Evolutionary conservation across 30 jellyfish, hydroid and myxozoan species (phyloP).

Genomic region (Chrysaora quinquecirrha): DNA sequence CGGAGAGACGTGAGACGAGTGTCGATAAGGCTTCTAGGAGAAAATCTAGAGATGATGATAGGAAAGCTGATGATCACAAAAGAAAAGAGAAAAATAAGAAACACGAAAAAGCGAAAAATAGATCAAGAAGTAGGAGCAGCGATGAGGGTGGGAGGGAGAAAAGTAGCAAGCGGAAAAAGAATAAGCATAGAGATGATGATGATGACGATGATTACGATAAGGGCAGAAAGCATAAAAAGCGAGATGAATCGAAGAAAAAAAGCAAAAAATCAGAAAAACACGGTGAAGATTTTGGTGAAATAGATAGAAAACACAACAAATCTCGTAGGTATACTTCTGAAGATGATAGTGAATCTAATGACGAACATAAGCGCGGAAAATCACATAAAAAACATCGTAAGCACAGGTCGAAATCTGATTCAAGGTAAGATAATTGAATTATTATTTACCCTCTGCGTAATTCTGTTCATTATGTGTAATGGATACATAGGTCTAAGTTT

Average conservation of each 20-base stretch:
- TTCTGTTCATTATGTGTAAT: too few relatives aligned
- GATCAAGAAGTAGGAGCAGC: conserved; percentile 16
- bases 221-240: conserved; percentile 1
- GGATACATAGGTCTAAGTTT: too few relatives aligned
- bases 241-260: neutral
- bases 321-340: conserved; percentile 24
- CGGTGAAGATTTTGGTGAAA: neutral
- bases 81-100: neutral
- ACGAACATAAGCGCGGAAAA: neutral
- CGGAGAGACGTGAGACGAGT: neutral
- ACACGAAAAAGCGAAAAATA: conserved; percentile 8
- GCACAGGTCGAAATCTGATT: conserved; percentile 54
- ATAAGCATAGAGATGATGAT: neutral
- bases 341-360: conserved; percentile 42
- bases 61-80: conserved; percentile 15
- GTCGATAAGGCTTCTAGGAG: neutral
- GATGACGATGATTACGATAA: neutral
- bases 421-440: conserved; percentile 60
- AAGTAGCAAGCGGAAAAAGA: neutral
- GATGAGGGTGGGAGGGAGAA: neutral
- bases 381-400: conserved; percentile 54
- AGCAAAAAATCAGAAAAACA: neutral
- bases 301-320: neutral
- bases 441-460: too few relatives aligned
- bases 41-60: conserved; percentile 11